phyloP scores from a whole-genome alignment of 2,113 vertebrate species.

The Alectura lathami region DNA sequence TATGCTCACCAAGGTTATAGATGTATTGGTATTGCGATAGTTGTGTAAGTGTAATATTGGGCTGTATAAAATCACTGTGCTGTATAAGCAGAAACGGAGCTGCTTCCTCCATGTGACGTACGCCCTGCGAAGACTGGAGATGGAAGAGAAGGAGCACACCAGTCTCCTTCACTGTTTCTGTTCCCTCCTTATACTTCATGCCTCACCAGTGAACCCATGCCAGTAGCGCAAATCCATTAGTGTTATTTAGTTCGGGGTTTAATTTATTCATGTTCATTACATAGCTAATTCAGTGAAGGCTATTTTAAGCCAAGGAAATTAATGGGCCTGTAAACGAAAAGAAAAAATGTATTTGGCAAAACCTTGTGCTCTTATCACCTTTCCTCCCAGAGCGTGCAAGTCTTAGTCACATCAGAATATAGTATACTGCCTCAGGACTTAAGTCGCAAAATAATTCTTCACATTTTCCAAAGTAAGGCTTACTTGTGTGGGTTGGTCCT shows the following conservation, averaged over 20 bases:
- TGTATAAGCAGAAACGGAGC: not conserved
- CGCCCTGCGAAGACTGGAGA: not conserved
- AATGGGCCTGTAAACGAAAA: slow-evolving; percentile 1
- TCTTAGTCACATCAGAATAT: not conserved
- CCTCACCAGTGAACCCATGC: not conserved
- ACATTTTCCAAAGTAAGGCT: not conserved
- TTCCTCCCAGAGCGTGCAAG: not conserved
- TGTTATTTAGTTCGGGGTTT: not conserved
- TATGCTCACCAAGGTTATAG: not conserved
- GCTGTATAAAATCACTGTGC: not conserved
- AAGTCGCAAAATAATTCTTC: not conserved
- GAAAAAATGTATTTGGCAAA: not conserved
- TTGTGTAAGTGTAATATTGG: not conserved
- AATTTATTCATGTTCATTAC: slow-evolving; percentile 26
- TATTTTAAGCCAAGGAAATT: slow-evolving; percentile 27
- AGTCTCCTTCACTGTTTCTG: not conserved
- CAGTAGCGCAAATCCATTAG: not conserved
- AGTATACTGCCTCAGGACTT: not conserved
- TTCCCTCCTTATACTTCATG: not conserved
- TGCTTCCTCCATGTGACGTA: not conserved
- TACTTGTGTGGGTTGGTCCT: not conserved
- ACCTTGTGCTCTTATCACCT: not conserved
- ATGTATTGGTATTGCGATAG: not conserved
- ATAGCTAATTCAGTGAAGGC: not conserved
- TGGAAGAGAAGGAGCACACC: not conserved